phyloP scores from a whole-genome alignment of 2,797 vertebrate species.

The Alcedo quadribrachys region DNA sequence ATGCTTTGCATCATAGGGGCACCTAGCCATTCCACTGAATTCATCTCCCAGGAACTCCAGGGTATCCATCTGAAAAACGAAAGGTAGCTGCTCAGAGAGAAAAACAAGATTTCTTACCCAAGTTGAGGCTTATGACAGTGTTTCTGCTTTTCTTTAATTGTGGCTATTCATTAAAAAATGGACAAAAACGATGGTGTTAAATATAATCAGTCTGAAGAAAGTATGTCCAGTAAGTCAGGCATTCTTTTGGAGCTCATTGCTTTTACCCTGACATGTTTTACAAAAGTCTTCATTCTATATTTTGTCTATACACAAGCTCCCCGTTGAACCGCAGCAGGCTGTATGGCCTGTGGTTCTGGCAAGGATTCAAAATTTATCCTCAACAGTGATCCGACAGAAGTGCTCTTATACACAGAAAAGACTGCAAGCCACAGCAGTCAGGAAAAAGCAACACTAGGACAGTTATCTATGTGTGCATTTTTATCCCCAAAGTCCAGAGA shows the following conservation, averaged over 20 bases:
- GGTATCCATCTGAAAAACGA: slow-evolving; percentile 87
- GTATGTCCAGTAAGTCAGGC: not conserved
- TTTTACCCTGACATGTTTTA: not conserved
- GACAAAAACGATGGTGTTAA: not conserved
- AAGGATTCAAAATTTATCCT: slow-evolving; percentile 72
- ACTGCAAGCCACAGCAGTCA: slow-evolving; percentile 15
- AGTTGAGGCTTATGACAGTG: not conserved
- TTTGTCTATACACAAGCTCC: slow-evolving; percentile 47
- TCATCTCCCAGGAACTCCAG: slow-evolving; percentile 93
- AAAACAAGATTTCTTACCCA: not conserved
- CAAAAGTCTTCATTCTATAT: slow-evolving; percentile 38
- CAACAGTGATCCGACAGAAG: slow-evolving; percentile 34
- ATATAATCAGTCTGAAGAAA: not conserved
- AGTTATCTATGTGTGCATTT: slow-evolving; percentile 32
- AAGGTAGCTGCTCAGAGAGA: slow-evolving; percentile 36
- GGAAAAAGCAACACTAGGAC: slow-evolving; percentile 11
- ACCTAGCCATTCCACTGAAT: slow-evolving; percentile 98
- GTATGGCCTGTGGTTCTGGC: slow-evolving; percentile 74
- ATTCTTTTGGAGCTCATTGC: not conserved
- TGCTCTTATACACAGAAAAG: slow-evolving; percentile 22
- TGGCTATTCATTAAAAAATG: not conserved
- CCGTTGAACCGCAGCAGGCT: slow-evolving; percentile 65
- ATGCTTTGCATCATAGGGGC: slow-evolving; percentile 97
- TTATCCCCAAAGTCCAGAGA: not conserved
- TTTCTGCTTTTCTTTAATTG: not conserved